Conservation (phyloP, 2,888 invertebrate species). For the Drosophila demipolita region DNA sequence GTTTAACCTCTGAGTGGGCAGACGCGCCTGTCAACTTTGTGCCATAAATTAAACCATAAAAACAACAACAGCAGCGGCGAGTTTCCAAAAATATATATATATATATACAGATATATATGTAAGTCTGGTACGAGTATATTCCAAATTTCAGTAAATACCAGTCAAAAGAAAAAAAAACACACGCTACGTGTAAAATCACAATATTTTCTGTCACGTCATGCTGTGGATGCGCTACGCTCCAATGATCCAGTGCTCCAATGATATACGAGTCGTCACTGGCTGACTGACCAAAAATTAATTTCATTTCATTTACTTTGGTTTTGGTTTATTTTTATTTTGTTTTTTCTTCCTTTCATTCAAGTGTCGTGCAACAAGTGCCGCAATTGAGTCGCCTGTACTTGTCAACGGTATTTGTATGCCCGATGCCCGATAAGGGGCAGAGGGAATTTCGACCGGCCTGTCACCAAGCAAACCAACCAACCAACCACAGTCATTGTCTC, state of each 20-base stretch:
- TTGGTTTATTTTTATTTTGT: constrained; percentile 21
- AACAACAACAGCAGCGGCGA: constrained; percentile 39
- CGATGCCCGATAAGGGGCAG: neutral
- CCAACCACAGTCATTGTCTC: constrained; percentile 65
- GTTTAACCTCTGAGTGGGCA: constrained; percentile 69
- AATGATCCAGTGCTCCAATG: constrained; percentile 59
- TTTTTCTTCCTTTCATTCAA: constrained; percentile 47
- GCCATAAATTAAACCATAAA: constrained; percentile 76
- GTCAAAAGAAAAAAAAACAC: constrained; percentile 27
- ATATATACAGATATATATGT: neutral
- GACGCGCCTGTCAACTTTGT: constrained; percentile 70
- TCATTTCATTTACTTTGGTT: constrained; percentile 34
- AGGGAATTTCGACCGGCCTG: constrained; percentile 34
- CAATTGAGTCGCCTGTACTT: constrained; percentile 74
- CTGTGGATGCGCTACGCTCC: constrained; percentile 45
- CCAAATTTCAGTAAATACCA: constrained; percentile 46
- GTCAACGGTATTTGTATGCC: constrained; percentile 47
- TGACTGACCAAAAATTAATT: constrained; percentile 52
- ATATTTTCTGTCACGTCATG: constrained; percentile 76
- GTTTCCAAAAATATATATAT: constrained; percentile 46
- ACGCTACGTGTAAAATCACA: constrained; percentile 63
- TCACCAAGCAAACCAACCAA: constrained; percentile 53
- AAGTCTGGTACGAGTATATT: constrained; percentile 26
- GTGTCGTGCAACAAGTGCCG: constrained; percentile 78
- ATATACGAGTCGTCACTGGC: constrained; percentile 50